phyloP scores from a whole-genome alignment of 2,888 invertebrate species.

The Drosophila prostipennis region DNA sequence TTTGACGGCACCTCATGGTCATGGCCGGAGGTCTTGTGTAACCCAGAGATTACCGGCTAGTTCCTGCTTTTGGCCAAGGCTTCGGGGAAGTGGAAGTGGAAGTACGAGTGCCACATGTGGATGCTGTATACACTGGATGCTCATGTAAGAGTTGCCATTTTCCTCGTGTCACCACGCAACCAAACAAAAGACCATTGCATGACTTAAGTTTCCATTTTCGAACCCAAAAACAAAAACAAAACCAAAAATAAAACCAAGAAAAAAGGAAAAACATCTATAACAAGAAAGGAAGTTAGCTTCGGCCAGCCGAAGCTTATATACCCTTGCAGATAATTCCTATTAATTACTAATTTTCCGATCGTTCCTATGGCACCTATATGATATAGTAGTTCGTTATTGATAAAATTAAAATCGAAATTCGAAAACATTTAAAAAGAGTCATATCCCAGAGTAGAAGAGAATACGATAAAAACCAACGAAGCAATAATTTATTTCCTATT shows the following conservation, averaged over 20 bases:
- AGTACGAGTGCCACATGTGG: neutral
- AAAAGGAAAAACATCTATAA: conserved; percentile 1
- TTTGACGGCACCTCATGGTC: conserved; percentile 11
- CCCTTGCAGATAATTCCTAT: no score
- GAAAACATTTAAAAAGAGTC: no score
- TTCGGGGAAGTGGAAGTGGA: conserved; percentile 23
- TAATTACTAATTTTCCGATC: no score
- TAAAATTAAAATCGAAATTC: no score
- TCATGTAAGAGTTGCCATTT: conserved; percentile 46
- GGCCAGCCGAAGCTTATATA: no score
- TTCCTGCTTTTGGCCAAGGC: conserved; percentile 35
- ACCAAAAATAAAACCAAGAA: neutral
- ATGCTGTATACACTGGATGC: conserved; percentile 13
- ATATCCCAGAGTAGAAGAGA: no score
- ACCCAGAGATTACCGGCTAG: conserved; percentile 3
- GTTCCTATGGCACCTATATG: no score
- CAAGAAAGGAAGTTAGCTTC: no score
- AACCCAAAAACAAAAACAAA: neutral
- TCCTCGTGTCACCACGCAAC: conserved; percentile 18
- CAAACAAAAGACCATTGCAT: conserved; percentile 28
- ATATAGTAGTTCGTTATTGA: no score
- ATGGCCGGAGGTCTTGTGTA: conserved; percentile 28
- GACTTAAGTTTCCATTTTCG: conserved; percentile 14
- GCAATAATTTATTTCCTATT: no score
- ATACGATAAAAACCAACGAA: no score